Conservation (phyloP, 2,888 invertebrate genomes). For the Tiphia femorata region DNA sequence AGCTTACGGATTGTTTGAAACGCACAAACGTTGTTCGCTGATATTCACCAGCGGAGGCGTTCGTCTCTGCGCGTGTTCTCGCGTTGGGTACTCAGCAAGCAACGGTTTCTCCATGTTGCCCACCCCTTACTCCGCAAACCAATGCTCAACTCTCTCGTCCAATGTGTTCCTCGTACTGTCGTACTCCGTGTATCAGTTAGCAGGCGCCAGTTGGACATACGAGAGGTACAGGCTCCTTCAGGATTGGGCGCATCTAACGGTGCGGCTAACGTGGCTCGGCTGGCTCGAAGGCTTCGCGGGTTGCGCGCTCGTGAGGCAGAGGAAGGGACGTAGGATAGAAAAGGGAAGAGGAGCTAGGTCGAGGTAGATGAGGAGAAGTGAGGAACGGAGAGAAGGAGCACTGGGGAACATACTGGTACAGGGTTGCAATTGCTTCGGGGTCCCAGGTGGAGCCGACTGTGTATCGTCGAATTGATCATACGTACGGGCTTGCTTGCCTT, state of each 20-base stretch:
- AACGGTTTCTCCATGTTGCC: neutral
- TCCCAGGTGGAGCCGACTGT: conserved; percentile 32
- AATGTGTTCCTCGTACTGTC: too few species aligned
- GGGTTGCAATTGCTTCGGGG: conserved; percentile 26
- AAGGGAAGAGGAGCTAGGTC: neutral
- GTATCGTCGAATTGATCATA: conserved; percentile 38
- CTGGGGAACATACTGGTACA: neutral
- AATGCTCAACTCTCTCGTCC: too few species aligned
- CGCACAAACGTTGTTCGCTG: conserved; percentile 38
- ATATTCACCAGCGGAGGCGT: too few species aligned
- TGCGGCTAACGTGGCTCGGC: too few species aligned
- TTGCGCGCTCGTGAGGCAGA: too few species aligned
- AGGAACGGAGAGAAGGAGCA: neutral
- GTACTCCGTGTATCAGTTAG: too few species aligned
- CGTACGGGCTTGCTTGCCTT: conserved; percentile 8
- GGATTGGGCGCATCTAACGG: too few species aligned
- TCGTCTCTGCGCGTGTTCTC: conserved; percentile 11
- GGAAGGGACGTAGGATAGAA: too few species aligned
- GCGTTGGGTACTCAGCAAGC: neutral
- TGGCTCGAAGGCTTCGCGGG: too few species aligned
- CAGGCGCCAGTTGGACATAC: too few species aligned
- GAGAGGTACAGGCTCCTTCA: too few species aligned
- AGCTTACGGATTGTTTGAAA: conserved; percentile 36
- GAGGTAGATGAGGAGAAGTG: neutral
- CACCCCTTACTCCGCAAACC: too few species aligned